Percentiles rank a stretch among this genome's conserved stretches.
phyloP scores from a whole-genome alignment of 2,113 vertebrate species.

The Larimichthys polyactis region DNA sequence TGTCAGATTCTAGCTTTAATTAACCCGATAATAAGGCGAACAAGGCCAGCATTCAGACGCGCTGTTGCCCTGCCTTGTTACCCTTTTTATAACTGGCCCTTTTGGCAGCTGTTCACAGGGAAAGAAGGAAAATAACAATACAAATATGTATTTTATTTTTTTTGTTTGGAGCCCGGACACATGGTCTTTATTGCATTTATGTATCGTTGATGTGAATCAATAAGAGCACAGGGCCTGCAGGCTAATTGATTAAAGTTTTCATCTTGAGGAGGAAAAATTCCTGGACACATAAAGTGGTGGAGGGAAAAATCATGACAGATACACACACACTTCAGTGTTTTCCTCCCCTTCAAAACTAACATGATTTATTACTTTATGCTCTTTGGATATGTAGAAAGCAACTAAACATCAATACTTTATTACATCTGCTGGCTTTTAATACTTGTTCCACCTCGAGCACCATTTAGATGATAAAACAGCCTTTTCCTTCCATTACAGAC shows the following conservation, averaged over 20 bases:
- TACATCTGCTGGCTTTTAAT: constrained; percentile 1
- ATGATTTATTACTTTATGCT: too few relatives aligned
- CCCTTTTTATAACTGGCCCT: constrained; percentile 82
- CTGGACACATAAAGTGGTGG: constrained; percentile 23
- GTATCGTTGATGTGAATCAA: constrained; percentile 60
- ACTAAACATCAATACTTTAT: not conserved
- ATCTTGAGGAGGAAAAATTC: constrained; percentile 33
- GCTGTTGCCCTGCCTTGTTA: constrained; percentile 90
- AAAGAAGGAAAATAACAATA: constrained; percentile 16
- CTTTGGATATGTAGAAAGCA: not conserved
- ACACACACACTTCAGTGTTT: not conserved
- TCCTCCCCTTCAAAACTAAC: too few relatives aligned
- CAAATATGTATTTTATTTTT: not conserved
- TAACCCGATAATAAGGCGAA: constrained; percentile 99
- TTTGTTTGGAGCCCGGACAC: constrained; percentile 22
- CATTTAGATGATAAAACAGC: constrained; percentile 7
- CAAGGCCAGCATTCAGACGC: constrained; percentile 92
- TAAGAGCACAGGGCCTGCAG: constrained; percentile 44
- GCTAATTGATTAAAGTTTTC: constrained; percentile 71
- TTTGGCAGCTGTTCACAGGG: constrained; percentile 64
- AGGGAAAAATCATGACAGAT: constrained; percentile 5
- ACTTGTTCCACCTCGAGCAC: constrained; percentile 21
- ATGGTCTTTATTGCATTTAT: constrained; percentile 52
- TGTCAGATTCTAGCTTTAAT: constrained; percentile 99
- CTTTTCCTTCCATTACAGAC: not conserved